Base-by-base conservation (phyloP, 2,888 invertebrate genomes). In the Cyclophora albipunctata region DNA sequence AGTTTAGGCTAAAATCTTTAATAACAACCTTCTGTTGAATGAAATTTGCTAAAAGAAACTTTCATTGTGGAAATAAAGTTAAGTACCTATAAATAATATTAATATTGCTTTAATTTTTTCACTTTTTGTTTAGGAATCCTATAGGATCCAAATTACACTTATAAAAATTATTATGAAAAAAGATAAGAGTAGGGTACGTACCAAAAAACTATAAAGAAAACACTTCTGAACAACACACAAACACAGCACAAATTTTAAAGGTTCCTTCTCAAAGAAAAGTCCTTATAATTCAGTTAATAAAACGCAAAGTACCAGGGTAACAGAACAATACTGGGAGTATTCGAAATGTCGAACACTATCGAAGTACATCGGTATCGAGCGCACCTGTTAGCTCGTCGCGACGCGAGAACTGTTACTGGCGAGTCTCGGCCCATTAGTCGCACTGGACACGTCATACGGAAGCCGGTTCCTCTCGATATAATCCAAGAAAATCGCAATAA, bases 381-480 rank as follows among this genome's bases (percentile, higher is more conserved):
- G 77, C 86, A 86, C 86, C 84, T 85, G 85, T 78, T 82, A 66
- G 78, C 20, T 20, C 20, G 20, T 20, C 74, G 76, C 84, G 83
- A 69, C 81, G 85, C 79, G 82, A 79, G 73, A 75, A 78, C 68
- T 81, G 79, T 75, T 81, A 87, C 87, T 87, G 86, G 78, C 80
- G 68, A 71, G 68, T 71, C 73, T 6, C 79, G 74, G 67, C 71
- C 75, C 78, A 81, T 81, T 81, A 82, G 84, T 78, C 78, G 75
- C 76, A 69, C 71, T 60, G 73, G 73, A 79, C 81, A 84, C 85
- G 86, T 84, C 85, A 86, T 68, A 70, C 84, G 78, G 83, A 81
- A 87, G 87, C 87, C 85, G 86, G 86, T 87, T 85, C 75, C 75
- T 69, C 60, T 74, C 71, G 69, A 62, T 71, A 71, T 67, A 75